Conservation (phyloP, 2,888 invertebrate genomes). For the Pocota personata region DNA sequence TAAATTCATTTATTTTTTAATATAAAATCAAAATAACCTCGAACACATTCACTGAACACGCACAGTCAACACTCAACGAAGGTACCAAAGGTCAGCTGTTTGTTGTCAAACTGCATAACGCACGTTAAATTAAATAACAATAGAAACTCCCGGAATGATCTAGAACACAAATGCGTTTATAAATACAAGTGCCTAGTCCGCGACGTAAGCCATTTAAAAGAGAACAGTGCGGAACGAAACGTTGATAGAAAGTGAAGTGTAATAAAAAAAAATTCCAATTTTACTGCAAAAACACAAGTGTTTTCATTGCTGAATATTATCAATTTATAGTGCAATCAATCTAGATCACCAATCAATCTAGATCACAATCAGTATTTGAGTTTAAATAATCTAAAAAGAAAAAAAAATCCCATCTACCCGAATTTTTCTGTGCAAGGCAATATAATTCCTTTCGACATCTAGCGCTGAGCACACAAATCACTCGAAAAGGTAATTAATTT, state of each 20-base stretch:
- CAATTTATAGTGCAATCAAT: conserved; percentile 2
- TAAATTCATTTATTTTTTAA: too few relatives aligned
- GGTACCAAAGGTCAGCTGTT: conserved; percentile 19
- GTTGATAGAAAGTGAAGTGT: neutral
- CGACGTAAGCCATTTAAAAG: conserved; percentile 50
- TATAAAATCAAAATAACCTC: neutral
- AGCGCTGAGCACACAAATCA: neutral
- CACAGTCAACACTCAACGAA: conserved; percentile 1
- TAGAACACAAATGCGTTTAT: conserved; percentile 73
- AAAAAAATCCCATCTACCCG: neutral
- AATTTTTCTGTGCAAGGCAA: neutral
- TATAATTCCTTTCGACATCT: neutral
- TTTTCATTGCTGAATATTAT: neutral
- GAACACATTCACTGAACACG: neutral
- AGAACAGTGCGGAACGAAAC: conserved; percentile 71
- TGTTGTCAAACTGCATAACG: conserved; percentile 34
- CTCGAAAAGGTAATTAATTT: conserved; percentile 40
- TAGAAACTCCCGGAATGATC: conserved; percentile 74
- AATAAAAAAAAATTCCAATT: conserved; percentile 1
- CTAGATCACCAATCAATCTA: neutral
- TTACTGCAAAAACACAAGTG: neutral
- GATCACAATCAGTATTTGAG: neutral
- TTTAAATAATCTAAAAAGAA: neutral
- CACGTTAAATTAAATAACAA: conserved; percentile 41
- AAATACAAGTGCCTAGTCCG: conserved; percentile 62